These are phyloP conservation scores for Alethe diademata DNA, from an alignment of 2,113 vertebrate species.

Conservation along the genomic window DNA sequence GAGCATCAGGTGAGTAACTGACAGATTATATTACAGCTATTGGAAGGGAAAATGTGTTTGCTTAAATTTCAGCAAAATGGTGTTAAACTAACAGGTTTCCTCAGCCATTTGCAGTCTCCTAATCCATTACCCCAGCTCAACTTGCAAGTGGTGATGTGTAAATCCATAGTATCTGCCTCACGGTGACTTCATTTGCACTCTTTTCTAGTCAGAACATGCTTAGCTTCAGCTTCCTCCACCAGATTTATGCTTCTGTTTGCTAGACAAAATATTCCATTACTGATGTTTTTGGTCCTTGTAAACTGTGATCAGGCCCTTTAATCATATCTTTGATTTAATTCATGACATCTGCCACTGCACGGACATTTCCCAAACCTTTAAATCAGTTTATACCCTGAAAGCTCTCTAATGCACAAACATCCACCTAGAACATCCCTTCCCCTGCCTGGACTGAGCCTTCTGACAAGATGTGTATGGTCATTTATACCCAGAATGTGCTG, in stretches of 20 bases:
- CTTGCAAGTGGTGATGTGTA: neutral
- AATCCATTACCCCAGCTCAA: neutral
- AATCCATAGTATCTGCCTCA: neutral
- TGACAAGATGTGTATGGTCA: neutral
- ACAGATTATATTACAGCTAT: neutral
- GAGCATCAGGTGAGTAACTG: neutral
- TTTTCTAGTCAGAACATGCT: neutral
- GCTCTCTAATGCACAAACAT: neutral
- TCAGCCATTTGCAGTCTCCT: constrained; percentile 1
- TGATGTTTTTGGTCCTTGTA: neutral
- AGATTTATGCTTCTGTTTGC: constrained; percentile 33
- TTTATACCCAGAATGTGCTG: neutral
- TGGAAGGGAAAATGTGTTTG: constrained; percentile 12
- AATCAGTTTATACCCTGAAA: constrained; percentile 1
- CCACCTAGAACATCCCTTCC: neutral
- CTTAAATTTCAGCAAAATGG: constrained; percentile 7
- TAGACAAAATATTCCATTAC: neutral
- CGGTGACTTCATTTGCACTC: neutral
- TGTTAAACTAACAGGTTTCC: constrained; percentile 11
- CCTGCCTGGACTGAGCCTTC: neutral
- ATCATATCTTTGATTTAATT: neutral
- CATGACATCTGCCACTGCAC: neutral
- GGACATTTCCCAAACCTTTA: neutral
- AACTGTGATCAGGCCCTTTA: neutral
- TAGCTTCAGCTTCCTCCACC: neutral